Evolutionary conservation across 1,140 invertebrate species (phyloP).

Genomic region (Arctopsyche grandis): DNA sequence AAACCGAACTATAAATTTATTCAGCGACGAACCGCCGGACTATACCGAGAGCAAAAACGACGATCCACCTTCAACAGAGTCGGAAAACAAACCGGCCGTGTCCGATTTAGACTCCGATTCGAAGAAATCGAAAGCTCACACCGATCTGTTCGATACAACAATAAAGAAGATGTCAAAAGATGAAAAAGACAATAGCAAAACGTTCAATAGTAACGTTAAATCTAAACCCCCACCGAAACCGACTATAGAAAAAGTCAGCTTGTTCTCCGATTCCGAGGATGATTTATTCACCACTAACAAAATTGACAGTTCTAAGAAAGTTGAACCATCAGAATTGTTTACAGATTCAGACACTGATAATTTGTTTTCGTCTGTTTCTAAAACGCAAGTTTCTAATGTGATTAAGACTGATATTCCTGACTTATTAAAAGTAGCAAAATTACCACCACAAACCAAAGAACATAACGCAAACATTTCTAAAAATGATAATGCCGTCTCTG

Average conservation of each 20-base stretch:
- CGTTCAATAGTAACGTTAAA: not conserved
- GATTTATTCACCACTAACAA: conserved; percentile 59
- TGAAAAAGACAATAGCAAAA: not conserved
- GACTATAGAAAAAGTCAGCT: not conserved
- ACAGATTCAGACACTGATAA: not conserved
- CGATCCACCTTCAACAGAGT: not conserved
- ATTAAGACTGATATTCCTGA: not conserved
- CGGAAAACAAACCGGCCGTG: not conserved
- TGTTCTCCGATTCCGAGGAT: conserved; percentile 49
- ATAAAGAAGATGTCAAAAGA: not conserved
- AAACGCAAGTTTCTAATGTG: not conserved
- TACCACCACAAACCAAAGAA: not conserved
- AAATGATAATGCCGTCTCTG: no score
- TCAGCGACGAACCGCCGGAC: conserved; percentile 54
- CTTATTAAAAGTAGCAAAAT: not conserved
- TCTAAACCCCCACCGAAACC: not conserved
- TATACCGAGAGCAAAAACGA: conserved; percentile 47
- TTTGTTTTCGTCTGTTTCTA: not conserved
- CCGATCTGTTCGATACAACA: not conserved
- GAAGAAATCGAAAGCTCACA: not conserved
- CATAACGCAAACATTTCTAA: not conserved
- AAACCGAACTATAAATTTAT: conserved; percentile 57
- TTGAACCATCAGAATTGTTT: not conserved
- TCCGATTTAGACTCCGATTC: not conserved
- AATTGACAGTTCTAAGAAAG: conserved; percentile 10